Evolutionary conservation across 1,140 invertebrate species (phyloP).

Genomic region (Eumaeus atala): DNA sequence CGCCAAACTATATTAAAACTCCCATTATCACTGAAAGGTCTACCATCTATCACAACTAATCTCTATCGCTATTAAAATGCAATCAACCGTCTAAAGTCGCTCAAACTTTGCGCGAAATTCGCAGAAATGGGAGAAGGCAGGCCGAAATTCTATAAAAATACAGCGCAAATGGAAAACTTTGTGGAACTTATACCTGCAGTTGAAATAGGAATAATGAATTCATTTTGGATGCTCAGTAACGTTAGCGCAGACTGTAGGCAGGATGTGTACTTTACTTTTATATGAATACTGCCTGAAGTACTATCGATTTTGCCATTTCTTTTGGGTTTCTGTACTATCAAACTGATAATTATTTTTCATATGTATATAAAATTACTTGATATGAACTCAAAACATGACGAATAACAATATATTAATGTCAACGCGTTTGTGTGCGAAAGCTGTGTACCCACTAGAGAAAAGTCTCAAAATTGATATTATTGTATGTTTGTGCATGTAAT

Average conservation of each 20-base stretch:
- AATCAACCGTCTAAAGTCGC: conserved; percentile 25
- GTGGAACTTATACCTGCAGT: conserved; percentile 28
- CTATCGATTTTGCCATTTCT: too few species aligned
- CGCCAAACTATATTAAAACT: neutral
- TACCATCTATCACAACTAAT: conserved; percentile 18
- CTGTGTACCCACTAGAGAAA: too few species aligned
- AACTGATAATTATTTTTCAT: too few species aligned
- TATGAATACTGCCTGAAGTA: too few species aligned
- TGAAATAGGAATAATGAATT: conserved; percentile 38
- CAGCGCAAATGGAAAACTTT: conserved; percentile 23
- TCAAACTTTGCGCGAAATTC: conserved; percentile 21
- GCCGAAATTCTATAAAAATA: conserved; percentile 22
- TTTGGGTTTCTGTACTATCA: too few species aligned
- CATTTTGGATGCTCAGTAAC: conserved; percentile 16
- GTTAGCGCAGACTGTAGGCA: neutral
- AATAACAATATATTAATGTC: too few species aligned
- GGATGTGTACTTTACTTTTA: too few species aligned
- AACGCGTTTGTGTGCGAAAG: too few species aligned
- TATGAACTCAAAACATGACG: too few species aligned
- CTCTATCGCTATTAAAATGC: conserved; percentile 26
- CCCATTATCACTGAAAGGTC: conserved; percentile 10
- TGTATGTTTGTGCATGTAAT: too few species aligned
- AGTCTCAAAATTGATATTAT: too few species aligned
- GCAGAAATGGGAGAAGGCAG: conserved; percentile 22
- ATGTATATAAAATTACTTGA: too few species aligned